Base-by-base conservation (phyloP, 2,888 invertebrate genomes). In the Cyaniris semiargus region DNA sequence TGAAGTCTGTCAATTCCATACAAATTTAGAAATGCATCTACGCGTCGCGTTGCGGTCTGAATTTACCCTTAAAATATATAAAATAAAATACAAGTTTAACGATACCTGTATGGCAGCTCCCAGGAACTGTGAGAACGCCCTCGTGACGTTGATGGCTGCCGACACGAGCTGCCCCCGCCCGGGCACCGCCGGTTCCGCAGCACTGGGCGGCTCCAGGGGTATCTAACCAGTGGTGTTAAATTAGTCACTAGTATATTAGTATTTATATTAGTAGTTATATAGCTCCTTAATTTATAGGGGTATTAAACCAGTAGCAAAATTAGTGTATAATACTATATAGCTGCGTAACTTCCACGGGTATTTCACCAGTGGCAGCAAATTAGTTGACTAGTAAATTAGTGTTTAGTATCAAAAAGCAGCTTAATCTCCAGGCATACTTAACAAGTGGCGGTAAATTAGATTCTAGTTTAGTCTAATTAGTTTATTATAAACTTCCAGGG, bases 101-200 rank as follows among this genome's bases (percentile, higher is more conserved):
- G 13, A 44, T 85, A 97, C 97, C 95, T 96, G 96, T 85, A 97
- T 95, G 77, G 97, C 97, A 84, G 96, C 95, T 83, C 97, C 96
- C 84, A 97, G 94, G 89, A 97, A 97, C 88, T 96, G 96, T 79
- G 97, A 96, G 87, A 97, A 96, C 1, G 96, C 96, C 87, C 96
- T 95, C 44, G 97, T 97, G 79, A 96, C 96, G 83, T 96, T 96
- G 82, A 97, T 96, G 78, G 97, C 97, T 23, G 96, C 96, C 77
- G 95, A 96, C 76, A 97, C 95, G 78, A 96, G 94, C 87, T 93
- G 93, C 58, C 93, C 93, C 76, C 93, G 83, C 1, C 92, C 93
- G 1, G 93, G 90, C 1, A 85, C 81, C 82, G 90, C 90, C 75
- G 89, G 88, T 70, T 90, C 82, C 79, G 91, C 91, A 48, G 88